A percentile compares a stretch with the other conserved stretches of the same genome.
These are phyloP conservation scores for Streptopelia turtur DNA, from an alignment of 2,797 vertebrate species.

Conservation along the genomic window DNA sequence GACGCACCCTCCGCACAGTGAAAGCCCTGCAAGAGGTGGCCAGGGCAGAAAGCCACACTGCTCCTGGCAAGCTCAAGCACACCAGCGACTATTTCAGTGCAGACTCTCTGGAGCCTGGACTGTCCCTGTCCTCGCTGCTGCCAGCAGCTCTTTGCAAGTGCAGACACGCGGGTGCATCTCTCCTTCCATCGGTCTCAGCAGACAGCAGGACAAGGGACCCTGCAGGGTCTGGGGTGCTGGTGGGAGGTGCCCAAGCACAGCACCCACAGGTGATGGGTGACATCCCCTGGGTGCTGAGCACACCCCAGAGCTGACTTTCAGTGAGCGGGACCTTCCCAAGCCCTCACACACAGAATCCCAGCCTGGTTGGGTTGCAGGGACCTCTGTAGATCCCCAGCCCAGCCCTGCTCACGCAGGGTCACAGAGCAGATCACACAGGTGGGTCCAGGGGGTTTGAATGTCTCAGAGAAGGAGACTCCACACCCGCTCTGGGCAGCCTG, in stretches of 20 bases:
- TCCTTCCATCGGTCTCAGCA: background rate
- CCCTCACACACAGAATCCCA: too few species aligned
- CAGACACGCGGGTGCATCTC: background rate
- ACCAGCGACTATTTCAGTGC: background rate
- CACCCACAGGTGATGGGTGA: background rate
- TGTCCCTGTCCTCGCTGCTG: background rate
- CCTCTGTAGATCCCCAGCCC: too few species aligned
- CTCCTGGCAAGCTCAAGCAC: background rate
- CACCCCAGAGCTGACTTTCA: background rate
- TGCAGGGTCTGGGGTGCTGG: accelerated
- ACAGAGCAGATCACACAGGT: too few species aligned
- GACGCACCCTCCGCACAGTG: accelerated
- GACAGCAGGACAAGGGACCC: background rate
- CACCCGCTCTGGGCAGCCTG: too few species aligned
- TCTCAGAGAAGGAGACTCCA: too few species aligned
- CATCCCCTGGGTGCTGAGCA: background rate
- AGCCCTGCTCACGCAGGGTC: too few species aligned
- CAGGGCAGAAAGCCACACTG: background rate
- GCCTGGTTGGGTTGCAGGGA: too few species aligned
- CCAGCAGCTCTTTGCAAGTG: background rate
- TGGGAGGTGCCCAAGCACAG: background rate
- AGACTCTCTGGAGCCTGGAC: background rate
- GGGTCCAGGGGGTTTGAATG: too few species aligned
- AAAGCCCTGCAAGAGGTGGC: background rate
- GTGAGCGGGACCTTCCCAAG: background rate